Evolutionary conservation across 2,113 vertebrate species (phyloP), one percentile per base, ranked within the genome.

Genomic region (Aspidoscelis tigris): DNA sequence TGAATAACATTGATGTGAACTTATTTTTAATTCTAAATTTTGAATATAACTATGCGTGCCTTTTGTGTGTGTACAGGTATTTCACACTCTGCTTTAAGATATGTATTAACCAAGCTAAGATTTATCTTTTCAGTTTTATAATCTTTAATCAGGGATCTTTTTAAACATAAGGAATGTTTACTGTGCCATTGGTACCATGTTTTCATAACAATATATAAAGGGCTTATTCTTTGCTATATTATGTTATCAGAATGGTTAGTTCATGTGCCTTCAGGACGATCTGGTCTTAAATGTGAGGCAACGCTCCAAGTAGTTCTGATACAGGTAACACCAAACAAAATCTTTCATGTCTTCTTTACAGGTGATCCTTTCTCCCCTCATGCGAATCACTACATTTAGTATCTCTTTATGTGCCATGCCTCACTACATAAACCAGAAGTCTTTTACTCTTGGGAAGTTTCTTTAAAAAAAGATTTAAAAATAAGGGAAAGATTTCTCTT

Each of bases 11-110:
- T 74, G 88, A 12, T 24, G 5, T 2, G 75, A 88, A 82, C 81
- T 78, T 81, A 76, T 58, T 88, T 39, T 7, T 44, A 33, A 73
- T 85, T 68, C 47, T 85, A 72, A 33, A 83, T 82, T 53, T 21
- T 53, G 66, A 72, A 55, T 84, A 70, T 72, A 87, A 81, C 89
- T 91, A 53, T 85, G 79, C 88, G 90, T 89, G 88, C 88, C 87
- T 94, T 90, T 89, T 82, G 61, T 88, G 84, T 85, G 85, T 87
- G 84, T 85, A 78, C 82, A 78, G 33, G 89, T 87, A 21, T 77
- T 84, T 84, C 47, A 22, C 58, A 53, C 73, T 80, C 53, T 87
- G 5, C 61, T 70, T 12, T 44, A 50, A 83, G 78, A 79, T 80
- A n/a, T 74, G 1, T 41, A 75, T 85, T 73, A n/a, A 85, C 81